phyloP scores from a whole-genome alignment of 2,113 vertebrate species.

The Microcebus tavaratra region DNA sequence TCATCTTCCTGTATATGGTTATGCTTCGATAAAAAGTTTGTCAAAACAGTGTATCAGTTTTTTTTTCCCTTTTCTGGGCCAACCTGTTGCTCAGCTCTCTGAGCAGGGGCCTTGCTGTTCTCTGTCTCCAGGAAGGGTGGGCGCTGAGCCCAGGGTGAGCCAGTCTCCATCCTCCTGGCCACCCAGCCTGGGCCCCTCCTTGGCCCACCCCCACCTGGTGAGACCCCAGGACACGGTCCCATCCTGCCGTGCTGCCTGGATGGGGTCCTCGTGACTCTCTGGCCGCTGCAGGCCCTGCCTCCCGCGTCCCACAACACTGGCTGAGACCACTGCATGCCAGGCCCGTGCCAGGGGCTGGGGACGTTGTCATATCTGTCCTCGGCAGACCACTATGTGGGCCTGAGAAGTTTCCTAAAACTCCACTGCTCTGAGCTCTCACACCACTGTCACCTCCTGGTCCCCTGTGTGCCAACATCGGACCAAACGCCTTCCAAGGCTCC shows the following conservation, averaged over 20 bases:
- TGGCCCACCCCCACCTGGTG: background rate
- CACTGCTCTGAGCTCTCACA: accelerated
- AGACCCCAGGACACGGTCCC: background rate
- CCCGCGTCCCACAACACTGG: background rate
- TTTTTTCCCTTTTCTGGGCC: background rate
- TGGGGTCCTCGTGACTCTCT: background rate
- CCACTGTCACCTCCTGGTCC: accelerated
- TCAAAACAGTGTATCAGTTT: background rate
- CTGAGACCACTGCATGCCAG: background rate
- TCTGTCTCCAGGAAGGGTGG: background rate
- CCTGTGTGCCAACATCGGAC: too few relatives aligned
- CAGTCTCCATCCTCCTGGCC: background rate
- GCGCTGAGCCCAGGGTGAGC: background rate
- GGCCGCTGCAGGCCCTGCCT: background rate
- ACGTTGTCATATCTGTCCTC: background rate
- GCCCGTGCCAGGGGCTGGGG: background rate
- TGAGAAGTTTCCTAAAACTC: background rate
- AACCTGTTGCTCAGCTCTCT: background rate
- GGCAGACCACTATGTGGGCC: accelerated
- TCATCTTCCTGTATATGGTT: background rate
- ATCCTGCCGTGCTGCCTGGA: background rate
- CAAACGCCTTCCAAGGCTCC: accelerated
- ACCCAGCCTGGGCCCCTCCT: too few relatives aligned
- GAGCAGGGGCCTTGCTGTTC: background rate
- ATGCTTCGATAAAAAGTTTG: background rate